A percentile compares a stretch with the other conserved stretches of the same genome.
phyloP scores from a whole-genome alignment of 2,113 vertebrate species.

The Drymodes brunneopygia region DNA sequence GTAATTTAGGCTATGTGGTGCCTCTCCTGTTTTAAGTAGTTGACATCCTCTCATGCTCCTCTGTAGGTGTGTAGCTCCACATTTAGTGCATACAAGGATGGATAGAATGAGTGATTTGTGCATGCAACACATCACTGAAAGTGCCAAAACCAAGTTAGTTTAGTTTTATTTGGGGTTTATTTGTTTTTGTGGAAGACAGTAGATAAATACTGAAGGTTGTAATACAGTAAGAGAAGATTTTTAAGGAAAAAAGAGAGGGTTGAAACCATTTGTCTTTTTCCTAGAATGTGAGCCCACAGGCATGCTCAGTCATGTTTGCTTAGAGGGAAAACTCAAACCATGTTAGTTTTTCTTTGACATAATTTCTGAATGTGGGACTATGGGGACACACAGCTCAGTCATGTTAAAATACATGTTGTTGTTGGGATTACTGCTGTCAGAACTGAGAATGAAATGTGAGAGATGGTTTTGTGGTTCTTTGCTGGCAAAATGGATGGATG shows the following conservation, averaged over 20 bases:
- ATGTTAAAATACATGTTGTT: background rate
- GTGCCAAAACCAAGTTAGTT: background rate
- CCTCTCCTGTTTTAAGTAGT: background rate
- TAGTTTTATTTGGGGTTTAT: background rate
- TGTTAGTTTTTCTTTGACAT: background rate
- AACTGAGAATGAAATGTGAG: background rate
- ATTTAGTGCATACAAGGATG: background rate
- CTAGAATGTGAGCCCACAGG: background rate
- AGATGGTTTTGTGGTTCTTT: background rate
- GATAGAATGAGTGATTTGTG: background rate
- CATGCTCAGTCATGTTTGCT: background rate
- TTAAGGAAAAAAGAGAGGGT: background rate
- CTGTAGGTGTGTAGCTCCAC: background rate
- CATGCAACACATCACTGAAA: background rate
- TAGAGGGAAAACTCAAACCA: background rate
- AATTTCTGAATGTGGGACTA: background rate
- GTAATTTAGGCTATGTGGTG: accelerated
- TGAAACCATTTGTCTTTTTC: background rate
- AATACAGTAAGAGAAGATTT: background rate
- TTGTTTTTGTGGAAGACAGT: background rate
- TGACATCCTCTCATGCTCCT: accelerated
- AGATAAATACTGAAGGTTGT: background rate
- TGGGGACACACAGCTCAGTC: background rate
- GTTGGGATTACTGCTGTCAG: background rate
- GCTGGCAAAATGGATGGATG: background rate